Evolutionary conservation across 2,113 vertebrate genomes (phyloP).

Genomic region (Ciconia maguari): DNA sequence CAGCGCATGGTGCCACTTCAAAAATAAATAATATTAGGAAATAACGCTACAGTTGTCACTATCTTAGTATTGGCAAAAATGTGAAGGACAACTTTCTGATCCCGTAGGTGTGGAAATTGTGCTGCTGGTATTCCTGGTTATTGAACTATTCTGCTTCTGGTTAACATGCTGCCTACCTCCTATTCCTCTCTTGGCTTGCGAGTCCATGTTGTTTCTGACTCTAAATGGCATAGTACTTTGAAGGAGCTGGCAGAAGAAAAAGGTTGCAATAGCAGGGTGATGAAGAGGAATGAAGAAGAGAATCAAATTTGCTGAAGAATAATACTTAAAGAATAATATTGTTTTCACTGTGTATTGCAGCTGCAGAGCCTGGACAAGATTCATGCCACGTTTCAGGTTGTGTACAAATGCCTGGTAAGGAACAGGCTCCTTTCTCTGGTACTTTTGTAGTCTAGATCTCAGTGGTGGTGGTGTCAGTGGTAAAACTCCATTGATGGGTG

Average conservation of each 20-base stretch:
- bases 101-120: not conserved
- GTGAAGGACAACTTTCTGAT: not conserved
- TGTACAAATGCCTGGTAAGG: not conserved
- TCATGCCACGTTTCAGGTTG: not conserved
- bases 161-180: not conserved
- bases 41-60: not conserved
- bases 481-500: not conserved
- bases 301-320: not conserved
- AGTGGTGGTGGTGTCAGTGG: not conserved
- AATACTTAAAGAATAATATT: not conserved
- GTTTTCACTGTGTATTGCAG: not conserved
- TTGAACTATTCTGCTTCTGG: not conserved
- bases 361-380: not conserved
- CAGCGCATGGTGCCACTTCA: not conserved
- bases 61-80: not conserved
- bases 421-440: not conserved
- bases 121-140: not conserved
- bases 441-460: not conserved
- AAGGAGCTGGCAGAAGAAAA: not conserved
- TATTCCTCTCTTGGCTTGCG: not conserved
- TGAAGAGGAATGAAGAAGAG: not conserved
- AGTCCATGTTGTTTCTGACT: rapidly evolving
- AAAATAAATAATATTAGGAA: not conserved
- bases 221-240: not conserved
- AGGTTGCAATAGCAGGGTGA: not conserved